These are phyloP conservation scores for Polydrusus tereticollis DNA, from an alignment of 2,888 invertebrate genomes.

Conservation along the genomic window DNA sequence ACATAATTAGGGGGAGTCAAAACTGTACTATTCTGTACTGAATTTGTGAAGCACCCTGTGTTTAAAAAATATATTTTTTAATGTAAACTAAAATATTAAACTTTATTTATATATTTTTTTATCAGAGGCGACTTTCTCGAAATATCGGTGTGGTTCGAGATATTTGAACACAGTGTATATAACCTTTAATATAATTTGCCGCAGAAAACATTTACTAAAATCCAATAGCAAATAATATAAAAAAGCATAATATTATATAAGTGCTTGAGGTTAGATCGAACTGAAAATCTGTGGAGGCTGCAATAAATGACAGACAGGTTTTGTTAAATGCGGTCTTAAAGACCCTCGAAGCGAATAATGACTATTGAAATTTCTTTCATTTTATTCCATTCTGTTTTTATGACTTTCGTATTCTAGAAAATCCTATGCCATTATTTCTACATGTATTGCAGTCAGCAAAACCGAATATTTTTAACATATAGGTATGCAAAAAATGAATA, in stretches of 20 bases:
- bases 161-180: too few relatives aligned
- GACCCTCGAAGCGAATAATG: slow-evolving; percentile 4
- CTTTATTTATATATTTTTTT: too few relatives aligned
- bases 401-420: slow-evolving; percentile 9
- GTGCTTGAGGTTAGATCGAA: neutral
- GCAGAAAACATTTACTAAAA: neutral
- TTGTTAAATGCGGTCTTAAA: slow-evolving; percentile 6
- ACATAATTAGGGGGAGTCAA: too few relatives aligned
- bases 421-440: neutral
- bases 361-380: slow-evolving; percentile 24
- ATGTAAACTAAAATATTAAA: too few relatives aligned
- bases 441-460: neutral
- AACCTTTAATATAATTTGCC: neutral
- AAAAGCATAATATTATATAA: neutral
- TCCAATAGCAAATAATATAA: neutral
- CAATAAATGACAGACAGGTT: slow-evolving; percentile 8
- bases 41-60: too few relatives aligned
- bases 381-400: slow-evolving; percentile 25
- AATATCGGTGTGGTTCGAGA: too few relatives aligned
- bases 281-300: neutral
- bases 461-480: too few relatives aligned
- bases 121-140: too few relatives aligned
- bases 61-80: too few relatives aligned
- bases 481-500: too few relatives aligned
- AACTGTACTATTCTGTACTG: too few relatives aligned